Evolutionary conservation across 1,140 invertebrate species (phyloP).

Genomic region (Arion vulgaris): DNA sequence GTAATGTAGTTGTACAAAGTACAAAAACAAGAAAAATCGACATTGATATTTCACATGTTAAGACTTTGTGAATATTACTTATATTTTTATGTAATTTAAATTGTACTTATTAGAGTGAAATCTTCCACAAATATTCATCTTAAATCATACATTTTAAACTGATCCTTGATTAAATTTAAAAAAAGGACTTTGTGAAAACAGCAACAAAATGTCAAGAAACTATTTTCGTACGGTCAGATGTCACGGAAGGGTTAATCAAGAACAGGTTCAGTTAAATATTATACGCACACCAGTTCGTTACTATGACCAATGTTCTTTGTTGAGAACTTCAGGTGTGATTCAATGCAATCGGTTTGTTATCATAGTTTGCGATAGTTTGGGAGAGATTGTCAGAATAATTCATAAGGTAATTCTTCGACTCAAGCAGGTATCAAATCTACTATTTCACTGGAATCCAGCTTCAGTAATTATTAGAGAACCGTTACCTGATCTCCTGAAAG

Average conservation of each 20-base stretch:
- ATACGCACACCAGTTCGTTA: background rate
- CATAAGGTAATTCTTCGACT: background rate
- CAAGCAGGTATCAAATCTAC: background rate
- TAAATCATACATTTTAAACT: background rate
- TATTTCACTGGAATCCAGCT: background rate
- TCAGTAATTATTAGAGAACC: background rate
- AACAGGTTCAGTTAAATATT: background rate
- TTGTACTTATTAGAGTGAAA: no score
- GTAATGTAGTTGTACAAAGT: no score
- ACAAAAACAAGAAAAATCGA: no score
- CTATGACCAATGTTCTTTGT: background rate
- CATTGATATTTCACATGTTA: no score
- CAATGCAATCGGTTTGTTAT: background rate
- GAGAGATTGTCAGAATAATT: background rate
- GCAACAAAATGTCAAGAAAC: background rate
- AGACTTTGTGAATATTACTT: no score
- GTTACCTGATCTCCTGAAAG: background rate
- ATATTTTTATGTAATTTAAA: no score
- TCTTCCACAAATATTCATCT: no score
- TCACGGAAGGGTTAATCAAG: background rate
- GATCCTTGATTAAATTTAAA: background rate
- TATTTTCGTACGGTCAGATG: no score
- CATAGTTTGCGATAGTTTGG: background rate
- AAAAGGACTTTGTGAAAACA: background rate
- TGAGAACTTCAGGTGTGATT: background rate